Evolutionary conservation across 2,888 invertebrate genomes (phyloP).

Genomic region (Timandra comae): DNA sequence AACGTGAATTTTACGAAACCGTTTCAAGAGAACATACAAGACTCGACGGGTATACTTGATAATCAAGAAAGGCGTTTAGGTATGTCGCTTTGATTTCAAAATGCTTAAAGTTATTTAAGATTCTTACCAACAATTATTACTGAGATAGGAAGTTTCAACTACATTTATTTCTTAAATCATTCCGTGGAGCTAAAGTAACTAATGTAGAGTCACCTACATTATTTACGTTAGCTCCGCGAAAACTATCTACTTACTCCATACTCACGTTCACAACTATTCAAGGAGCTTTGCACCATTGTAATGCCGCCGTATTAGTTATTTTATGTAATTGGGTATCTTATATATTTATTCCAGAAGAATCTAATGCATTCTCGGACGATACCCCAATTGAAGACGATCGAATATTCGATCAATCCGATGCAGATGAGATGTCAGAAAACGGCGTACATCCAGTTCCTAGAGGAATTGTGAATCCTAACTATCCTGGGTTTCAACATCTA

Average conservation of each 20-base stretch:
- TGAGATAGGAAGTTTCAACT: too few relatives aligned
- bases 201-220: too few relatives aligned
- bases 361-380: conserved; percentile 45
- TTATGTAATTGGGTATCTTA: too few relatives aligned
- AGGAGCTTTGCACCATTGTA: too few relatives aligned
- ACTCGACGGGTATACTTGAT: conserved; percentile 23
- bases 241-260: too few relatives aligned
- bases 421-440: conserved; percentile 71
- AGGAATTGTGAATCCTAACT: conserved; percentile 89
- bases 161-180: too few relatives aligned
- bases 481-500: conserved; percentile 89
- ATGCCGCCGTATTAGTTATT: too few relatives aligned
- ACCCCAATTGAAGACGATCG: conserved; percentile 73
- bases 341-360: conserved; percentile 27
- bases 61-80: conserved; percentile 33
- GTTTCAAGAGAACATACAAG: conserved; percentile 26
- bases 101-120: too few relatives aligned
- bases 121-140: too few relatives aligned
- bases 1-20: conserved; percentile 29
- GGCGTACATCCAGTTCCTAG: conserved; percentile 68
- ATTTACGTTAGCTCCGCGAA: too few relatives aligned
- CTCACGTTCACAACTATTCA: too few relatives aligned
- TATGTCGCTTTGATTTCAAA: conserved; percentile 14
- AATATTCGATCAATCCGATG: conserved; percentile 75
- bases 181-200: too few relatives aligned